Base-by-base conservation (phyloP, 2,888 invertebrate genomes). In the Gymnosoma rotundatum region DNA sequence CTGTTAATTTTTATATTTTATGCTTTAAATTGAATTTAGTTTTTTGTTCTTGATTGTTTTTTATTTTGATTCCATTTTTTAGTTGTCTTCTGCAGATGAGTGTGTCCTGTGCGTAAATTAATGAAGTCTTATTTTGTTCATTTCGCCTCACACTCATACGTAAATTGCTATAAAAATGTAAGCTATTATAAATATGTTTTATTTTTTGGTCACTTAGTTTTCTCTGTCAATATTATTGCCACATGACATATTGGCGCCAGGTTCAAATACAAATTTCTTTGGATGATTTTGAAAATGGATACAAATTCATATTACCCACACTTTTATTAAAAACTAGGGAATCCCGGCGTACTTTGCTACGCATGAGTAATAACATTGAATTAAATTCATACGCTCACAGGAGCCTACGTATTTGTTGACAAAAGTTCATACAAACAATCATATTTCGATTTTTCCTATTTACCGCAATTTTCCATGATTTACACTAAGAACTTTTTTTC, bases 71-170 rank as follows among this genome's bases (percentile, higher is more conserved):
- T 69, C 48, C 18, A 18, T 50, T 42, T 69, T 14, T n/a, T 58
- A 12, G n/a, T 52, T 74, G 67, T 81, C 58, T 56, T 54, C 54
- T 18, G 1, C 45, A 18, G 45, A 74, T 56, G 63, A 75, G 50
- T 70, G 52, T 81, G 70, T 70, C 70, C 75, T 78, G 67, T 64
- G 60, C 64, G 54, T 18, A 73, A 84, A 84, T 80, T 80, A 80
- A 84, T 84, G 73, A 80, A 84, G 83, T 84, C 80, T 80, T 84
- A 84, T 81, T 84, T 84, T 81, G 74, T 78, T 60, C 81, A 84
- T 78, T 78, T 69, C 63, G 54, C 48, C 48, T 69, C 73, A 73
- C 80, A 81, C 83, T 79, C 66, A 56, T 50, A 52, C 80, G 18
- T 18, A 36, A 45, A 81, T 70, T 64, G 69, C 60, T 83, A 73